These are phyloP conservation scores for Planiliza haematocheilus DNA, from an alignment of 2,113 vertebrate species.

Conservation along the genomic window DNA sequence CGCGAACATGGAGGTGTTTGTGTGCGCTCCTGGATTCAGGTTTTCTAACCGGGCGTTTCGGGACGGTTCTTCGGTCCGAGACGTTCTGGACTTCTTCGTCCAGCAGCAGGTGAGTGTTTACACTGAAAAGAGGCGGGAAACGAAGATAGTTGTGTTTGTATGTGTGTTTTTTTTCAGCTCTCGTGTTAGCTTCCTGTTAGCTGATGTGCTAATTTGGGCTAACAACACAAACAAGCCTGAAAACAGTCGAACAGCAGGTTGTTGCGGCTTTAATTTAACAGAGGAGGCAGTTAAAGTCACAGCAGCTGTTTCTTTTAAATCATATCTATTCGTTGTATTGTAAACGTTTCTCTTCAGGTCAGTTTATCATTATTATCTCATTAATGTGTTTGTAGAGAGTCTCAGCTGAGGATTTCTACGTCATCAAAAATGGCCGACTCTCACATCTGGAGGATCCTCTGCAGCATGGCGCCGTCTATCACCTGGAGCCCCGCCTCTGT, in stretches of 20 bases:
- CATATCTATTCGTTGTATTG: too few species aligned
- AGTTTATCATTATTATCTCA: too few species aligned
- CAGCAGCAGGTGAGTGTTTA: constrained; percentile 61
- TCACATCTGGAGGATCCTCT: constrained; percentile 70
- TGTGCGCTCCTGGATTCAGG: constrained; percentile 32
- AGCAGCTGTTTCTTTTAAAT: too few species aligned
- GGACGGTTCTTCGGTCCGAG: constrained; percentile 51
- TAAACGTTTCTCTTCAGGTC: too few species aligned
- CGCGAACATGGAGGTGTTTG: constrained; percentile 75
- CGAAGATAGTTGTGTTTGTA: not conserved
- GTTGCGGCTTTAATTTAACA: too few species aligned
- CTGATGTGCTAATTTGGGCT: constrained; percentile 16
- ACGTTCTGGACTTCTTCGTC: constrained; percentile 62
- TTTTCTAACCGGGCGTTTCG: constrained; percentile 39
- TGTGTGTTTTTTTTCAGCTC: too few species aligned
- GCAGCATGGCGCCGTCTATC: constrained; percentile 87
- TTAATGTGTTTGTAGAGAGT: constrained; percentile 72
- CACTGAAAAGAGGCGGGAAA: fast-evolving
- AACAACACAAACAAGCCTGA: not conserved
- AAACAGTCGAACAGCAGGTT: too few species aligned
- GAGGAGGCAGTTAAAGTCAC: too few species aligned
- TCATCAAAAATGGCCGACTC: constrained; percentile 84
- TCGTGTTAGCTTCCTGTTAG: constrained; percentile 11
- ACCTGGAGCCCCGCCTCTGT: constrained; percentile 88
- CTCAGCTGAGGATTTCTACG: constrained; percentile 82